Evolutionary conservation across 2,113 vertebrate genomes (phyloP).

Genomic region (Aspidoscelis tigris): DNA sequence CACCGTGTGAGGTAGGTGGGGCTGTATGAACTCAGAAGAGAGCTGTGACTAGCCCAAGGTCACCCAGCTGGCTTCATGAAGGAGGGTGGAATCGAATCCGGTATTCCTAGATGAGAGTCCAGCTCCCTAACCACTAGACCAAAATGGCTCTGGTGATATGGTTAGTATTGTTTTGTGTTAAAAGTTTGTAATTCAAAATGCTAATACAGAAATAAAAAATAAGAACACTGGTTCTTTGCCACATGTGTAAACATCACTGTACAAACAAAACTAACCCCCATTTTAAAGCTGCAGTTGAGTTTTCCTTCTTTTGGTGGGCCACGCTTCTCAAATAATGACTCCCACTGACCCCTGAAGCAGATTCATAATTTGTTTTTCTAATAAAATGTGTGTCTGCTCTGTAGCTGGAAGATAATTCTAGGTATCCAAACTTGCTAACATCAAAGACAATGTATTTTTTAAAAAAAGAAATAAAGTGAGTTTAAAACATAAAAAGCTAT

Average conservation of each 20-base stretch:
- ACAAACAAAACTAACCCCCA: no score
- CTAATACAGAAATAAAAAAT: background rate
- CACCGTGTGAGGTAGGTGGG: no score
- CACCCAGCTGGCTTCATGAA: no score
- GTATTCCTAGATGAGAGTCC: no score
- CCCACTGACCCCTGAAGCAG: slow-evolving; percentile 63
- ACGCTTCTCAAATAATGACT: slow-evolving; percentile 52
- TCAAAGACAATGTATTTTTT: slow-evolving; percentile 55
- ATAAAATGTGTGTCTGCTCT: slow-evolving; percentile 62
- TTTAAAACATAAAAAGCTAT: slow-evolving; percentile 19
- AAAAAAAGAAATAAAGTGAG: slow-evolving; percentile 33
- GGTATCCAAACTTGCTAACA: slow-evolving; percentile 46
- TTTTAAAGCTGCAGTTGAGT: slow-evolving; percentile 52
- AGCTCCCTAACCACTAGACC: no score
- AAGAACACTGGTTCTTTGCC: slow-evolving; percentile 6
- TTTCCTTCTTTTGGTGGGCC: slow-evolving; percentile 46
- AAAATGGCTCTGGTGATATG: no score
- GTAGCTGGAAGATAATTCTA: slow-evolving; percentile 53
- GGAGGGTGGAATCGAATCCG: no score
- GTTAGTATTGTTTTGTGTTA: no score
- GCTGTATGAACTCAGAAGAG: no score
- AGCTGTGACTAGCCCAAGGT: no score
- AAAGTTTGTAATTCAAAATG: no score
- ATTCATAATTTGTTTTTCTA: slow-evolving; percentile 60
- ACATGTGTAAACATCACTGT: slow-evolving; percentile 44